Evolutionary conservation across 2,113 vertebrate genomes (phyloP).

Genomic region (Pyrgilauda ruficollis): DNA sequence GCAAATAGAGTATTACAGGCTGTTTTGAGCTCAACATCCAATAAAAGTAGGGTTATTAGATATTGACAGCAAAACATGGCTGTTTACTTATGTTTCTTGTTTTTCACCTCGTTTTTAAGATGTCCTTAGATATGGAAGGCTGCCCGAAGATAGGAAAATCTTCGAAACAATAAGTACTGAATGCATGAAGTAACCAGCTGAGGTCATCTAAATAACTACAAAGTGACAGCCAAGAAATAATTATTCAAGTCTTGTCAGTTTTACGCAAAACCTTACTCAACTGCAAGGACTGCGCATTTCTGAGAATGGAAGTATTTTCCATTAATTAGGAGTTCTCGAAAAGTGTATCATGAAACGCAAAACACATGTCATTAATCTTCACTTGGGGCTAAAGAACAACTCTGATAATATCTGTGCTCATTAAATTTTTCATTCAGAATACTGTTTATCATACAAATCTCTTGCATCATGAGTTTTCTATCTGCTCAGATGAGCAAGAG

Average conservation of each 20-base stretch:
- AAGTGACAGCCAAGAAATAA: neutral
- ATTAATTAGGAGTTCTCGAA: slow-evolving; percentile 1
- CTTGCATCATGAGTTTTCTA: neutral
- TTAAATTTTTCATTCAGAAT: neutral
- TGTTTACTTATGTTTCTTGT: neutral
- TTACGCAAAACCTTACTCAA: neutral
- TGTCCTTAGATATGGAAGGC: neutral
- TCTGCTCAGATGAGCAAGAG: neutral
- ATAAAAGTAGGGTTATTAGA: neutral
- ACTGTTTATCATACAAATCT: neutral
- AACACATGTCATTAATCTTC: slow-evolving; percentile 12
- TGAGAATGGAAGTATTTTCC: slow-evolving; percentile 6
- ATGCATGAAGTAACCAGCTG: neutral
- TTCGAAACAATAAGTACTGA: neutral
- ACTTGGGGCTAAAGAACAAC: neutral
- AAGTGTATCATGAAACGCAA: neutral
- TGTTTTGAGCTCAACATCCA: neutral
- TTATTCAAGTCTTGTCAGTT: neutral
- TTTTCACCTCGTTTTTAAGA: neutral
- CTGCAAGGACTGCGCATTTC: neutral
- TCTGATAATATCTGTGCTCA: slow-evolving; percentile 15
- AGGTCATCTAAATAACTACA: neutral
- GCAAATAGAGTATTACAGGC: neutral
- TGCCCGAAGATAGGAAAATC: neutral
- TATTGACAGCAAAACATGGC: neutral